Evolutionary conservation across 2,113 vertebrate species (phyloP).

Genomic region (Lampris megalopsis): DNA sequence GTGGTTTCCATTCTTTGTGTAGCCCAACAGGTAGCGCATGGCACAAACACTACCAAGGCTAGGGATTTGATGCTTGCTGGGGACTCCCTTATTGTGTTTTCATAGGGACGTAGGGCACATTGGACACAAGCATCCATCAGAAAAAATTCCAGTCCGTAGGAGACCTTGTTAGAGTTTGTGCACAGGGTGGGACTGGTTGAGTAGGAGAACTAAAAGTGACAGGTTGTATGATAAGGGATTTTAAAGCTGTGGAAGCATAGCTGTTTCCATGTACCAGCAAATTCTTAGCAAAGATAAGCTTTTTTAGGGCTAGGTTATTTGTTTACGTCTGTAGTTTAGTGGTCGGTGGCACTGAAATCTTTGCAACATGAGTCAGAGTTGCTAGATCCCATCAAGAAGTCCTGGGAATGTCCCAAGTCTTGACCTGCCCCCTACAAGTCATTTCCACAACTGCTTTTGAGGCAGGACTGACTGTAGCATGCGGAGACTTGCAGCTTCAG

Average conservation of each 20-base stretch:
- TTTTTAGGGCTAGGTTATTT: constrained; percentile 28
- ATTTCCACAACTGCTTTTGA: constrained; percentile 16
- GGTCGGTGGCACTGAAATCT: constrained; percentile 39
- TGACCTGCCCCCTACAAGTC: constrained; percentile 14
- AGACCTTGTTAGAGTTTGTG: neutral
- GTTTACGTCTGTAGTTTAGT: constrained; percentile 21
- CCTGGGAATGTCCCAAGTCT: constrained; percentile 49
- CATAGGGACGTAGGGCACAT: neutral
- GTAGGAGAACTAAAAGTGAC: neutral
- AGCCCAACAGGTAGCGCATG: neutral
- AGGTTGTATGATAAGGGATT: neutral
- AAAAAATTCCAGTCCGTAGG: neutral
- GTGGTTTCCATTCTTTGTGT: neutral
- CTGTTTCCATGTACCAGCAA: neutral
- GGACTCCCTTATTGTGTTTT: neutral
- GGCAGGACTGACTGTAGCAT: neutral
- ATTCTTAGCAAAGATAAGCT: constrained; percentile 31
- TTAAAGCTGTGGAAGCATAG: neutral
- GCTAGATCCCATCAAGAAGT: constrained; percentile 39
- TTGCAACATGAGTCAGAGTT: constrained; percentile 67
- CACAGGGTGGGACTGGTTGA: neutral
- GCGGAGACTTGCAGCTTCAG: constrained; percentile 20
- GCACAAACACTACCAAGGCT: neutral
- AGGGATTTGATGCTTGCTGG: neutral
- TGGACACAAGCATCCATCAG: neutral